Evolutionary conservation across 2,113 vertebrate species (phyloP).

Genomic region (Python bivittatus): DNA sequence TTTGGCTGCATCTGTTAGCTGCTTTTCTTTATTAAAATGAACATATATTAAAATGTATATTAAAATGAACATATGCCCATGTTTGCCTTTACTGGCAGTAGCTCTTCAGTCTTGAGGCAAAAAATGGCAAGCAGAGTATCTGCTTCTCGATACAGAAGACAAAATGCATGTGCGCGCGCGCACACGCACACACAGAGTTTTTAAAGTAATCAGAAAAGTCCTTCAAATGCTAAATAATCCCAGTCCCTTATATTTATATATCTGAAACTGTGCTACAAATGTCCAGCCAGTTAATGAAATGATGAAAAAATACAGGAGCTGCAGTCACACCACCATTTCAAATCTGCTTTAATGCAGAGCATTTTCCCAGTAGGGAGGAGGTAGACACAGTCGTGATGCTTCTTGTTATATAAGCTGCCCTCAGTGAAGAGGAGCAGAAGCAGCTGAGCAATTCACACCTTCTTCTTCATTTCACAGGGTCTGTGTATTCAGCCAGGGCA

Average conservation of each 20-base stretch:
- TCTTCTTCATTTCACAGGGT: not conserved
- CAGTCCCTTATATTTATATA: not conserved
- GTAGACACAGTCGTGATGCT: not conserved
- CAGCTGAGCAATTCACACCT: conserved; percentile 34
- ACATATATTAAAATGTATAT: not conserved
- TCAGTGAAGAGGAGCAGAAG: conserved; percentile 10
- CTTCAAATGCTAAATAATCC: not conserved
- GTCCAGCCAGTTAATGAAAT: not conserved
- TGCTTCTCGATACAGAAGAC: not conserved
- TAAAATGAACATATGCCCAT: not conserved
- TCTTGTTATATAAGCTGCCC: conserved; percentile 9
- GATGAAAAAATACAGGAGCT: not conserved
- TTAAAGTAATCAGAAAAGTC: not conserved
- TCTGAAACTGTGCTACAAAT: too few relatives aligned
- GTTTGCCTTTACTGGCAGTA: not conserved
- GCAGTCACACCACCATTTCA: not conserved
- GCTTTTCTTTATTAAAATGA: not conserved
- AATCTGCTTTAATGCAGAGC: not conserved
- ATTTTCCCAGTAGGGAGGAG: not conserved
- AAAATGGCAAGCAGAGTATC: not conserved
- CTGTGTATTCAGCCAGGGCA: not conserved
- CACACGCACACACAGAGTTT: not conserved
- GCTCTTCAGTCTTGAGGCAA: not conserved
- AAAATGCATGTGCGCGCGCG: too few relatives aligned
- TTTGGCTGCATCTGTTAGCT: not conserved